Percentiles rank a stretch among this genome's conserved stretches.
Conservation (phyloP, 1,140 invertebrate species). For the Copidosoma floridanum region DNA sequence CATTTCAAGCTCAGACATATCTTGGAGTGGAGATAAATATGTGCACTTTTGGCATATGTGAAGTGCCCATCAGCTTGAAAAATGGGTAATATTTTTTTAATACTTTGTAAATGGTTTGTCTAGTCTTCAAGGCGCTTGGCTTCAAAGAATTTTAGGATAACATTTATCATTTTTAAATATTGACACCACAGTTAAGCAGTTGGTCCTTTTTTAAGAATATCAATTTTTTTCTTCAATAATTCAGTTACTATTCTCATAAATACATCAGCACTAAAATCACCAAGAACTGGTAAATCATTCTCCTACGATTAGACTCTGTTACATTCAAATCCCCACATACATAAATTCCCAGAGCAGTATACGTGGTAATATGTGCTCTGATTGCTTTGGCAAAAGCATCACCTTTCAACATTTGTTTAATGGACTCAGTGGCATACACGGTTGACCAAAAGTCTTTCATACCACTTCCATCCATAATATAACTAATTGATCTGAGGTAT, state of each 20-base stretch:
- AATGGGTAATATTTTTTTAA: slow-evolving; percentile 34
- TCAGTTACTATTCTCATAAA: not conserved
- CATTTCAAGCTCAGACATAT: slow-evolving; percentile 40
- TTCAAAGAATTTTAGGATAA: slow-evolving; percentile 21
- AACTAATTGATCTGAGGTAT: no score
- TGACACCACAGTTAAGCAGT: slow-evolving; percentile 36
- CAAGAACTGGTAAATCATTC: not conserved
- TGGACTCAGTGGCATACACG: no score
- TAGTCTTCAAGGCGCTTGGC: slow-evolving; percentile 27
- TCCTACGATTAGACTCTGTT: no score
- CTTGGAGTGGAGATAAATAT: slow-evolving; percentile 17
- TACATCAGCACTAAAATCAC: not conserved
- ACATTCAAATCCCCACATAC: no score
- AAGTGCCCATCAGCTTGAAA: slow-evolving; percentile 29
- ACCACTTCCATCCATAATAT: no score
- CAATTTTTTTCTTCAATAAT: not conserved
- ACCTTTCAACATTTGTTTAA: no score
- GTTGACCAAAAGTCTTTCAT: no score
- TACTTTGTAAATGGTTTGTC: slow-evolving; percentile 12
- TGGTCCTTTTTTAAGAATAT: slow-evolving; percentile 29
- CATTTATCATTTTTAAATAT: slow-evolving; percentile 16
- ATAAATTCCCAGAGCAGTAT: no score
- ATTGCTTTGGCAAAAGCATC: no score
- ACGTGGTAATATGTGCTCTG: no score
- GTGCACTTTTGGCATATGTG: slow-evolving; percentile 20